Evolutionary conservation across 2,113 vertebrate genomes (phyloP), one percentile per base, ranked within the genome.

Genomic region (Tinamus guttatus): DNA sequence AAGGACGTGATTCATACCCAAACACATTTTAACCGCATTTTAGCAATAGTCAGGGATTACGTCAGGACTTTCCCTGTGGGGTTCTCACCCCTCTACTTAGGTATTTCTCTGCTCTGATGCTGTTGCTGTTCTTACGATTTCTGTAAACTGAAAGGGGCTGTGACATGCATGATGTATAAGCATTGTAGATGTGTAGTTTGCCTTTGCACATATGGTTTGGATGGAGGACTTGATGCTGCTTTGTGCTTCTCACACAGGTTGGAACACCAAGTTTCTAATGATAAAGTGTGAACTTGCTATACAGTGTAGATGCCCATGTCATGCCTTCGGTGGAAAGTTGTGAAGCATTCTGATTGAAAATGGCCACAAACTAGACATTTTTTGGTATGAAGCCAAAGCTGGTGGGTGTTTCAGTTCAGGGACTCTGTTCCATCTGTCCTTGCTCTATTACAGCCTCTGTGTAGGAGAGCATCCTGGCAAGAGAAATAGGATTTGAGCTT

Each of bases 361-460:
- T 69, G 62, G 59, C 52, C 38, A 60, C 60, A 92, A 93, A 58
- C 54, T 7, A 56, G 63, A 43, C 4, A 27, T 51, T 85, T 95
- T 54, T 94, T 93, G 14, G 59, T 80, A 32, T 51, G 36, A 15
- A 83, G 30, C 34, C 69, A 89, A 92, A 62, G 34, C 65, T 81
- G 76, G 40, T 58, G 38, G 58, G 8, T 97, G 43, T 92, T 89
- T 79, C 88, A 73, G 77, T 89, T 64, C 52, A 74, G 40, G 70
- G n/a, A 73, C n/a, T 82, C 71, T 89, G 27, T 88, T 95, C 88
- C 36, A 58, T 91, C 70, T 88, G 38, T 90, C 71, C 79, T 96
- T 91, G 30, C 81, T 91, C 70, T 79, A 30, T 94, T 85, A 36
- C 78, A 70, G 32, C 91, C 68, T 40, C 28, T 88, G 38, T 71